Evolutionary conservation across 2,797 vertebrate genomes (phyloP).

Genomic region (Thaleichthys pacificus): DNA sequence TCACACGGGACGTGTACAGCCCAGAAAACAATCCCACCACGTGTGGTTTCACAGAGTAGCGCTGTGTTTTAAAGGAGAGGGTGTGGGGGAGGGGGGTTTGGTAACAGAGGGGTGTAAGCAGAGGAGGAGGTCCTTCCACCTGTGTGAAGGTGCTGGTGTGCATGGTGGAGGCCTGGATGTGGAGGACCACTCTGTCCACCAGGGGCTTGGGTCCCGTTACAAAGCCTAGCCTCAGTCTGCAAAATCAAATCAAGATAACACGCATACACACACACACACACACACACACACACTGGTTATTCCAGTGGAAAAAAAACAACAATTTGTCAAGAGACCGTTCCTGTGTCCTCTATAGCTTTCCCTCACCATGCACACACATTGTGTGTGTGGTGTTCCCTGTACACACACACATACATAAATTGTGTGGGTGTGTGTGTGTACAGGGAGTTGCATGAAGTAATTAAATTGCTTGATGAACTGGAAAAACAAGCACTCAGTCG

Average conservation of each 20-base stretch:
- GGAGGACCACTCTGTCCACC: slow-evolving; percentile 85
- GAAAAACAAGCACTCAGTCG: slow-evolving; percentile 5
- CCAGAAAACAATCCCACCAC: not conserved
- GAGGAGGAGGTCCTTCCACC: slow-evolving; percentile 66
- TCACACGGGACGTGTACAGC: not conserved
- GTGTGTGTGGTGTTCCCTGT: not conserved
- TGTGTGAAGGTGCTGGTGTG: slow-evolving; percentile 92
- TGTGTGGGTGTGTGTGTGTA: slow-evolving; percentile 1
- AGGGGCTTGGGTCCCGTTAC: slow-evolving; percentile 90
- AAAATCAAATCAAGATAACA: not conserved
- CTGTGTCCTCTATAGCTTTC: too few species aligned
- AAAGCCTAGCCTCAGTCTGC: slow-evolving; percentile 90
- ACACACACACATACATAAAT: not conserved
- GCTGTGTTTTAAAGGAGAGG: not conserved
- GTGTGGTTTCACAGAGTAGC: not conserved
- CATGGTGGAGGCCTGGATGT: slow-evolving; percentile 89
- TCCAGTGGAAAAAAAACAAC: slow-evolving; percentile 6
- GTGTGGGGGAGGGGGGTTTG: not conserved
- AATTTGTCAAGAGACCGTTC: not conserved
- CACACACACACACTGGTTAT: not conserved
- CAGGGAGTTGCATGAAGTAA: slow-evolving; percentile 5
- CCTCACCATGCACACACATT: too few species aligned
- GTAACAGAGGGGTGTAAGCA: too few species aligned
- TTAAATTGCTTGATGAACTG: not conserved
- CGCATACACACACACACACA: slow-evolving; percentile 13